Base-by-base conservation (phyloP, 2,113 vertebrate species). In the Thalassoma bifasciatum region DNA sequence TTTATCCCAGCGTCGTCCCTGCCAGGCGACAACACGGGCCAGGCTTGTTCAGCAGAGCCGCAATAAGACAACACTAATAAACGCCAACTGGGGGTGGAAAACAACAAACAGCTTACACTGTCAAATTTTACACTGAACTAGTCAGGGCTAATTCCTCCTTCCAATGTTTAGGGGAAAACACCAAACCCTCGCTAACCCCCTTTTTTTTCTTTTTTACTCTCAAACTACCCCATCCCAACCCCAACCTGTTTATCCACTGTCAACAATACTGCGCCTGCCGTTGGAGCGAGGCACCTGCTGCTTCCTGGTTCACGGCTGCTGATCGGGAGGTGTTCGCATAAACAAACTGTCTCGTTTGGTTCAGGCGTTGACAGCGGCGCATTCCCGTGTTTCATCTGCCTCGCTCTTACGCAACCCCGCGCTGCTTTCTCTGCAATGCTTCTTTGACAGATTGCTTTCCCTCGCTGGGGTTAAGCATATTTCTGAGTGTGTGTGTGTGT, bases 201-300 rank as follows among this genome's bases (percentile, higher is more conserved):
- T 3, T 30, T 61, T 68, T 49, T 58, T n/a, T 44, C 9, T 70
- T 49, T 51, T 59, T 65, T 77, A 69, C 62, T 65, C 82, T 72
- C 40, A 60, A 77, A 77, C 67, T 62, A 65, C 68, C 87, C 82
- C 70, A 62, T 71, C 80, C n/a, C n/a, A n/a, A n/a, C n/a, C 88
- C 79, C 82, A 92, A 94, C 94, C 93, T 91, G 94, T 94, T 93
- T 91, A 91, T 93, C 94, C 93, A 93, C 88, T 91, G 83, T 86
- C 83, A 78, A 81, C 85, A 86, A 78, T 62, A 58, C 65, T 52
- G 10, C 56, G 69, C 75, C 83, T 73, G 91, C 90, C 90, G 90
- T 92, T 92, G 88, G 91, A 85, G 89, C 82, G 77, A 79, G 70
- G 82, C 92, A 93, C 92, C 94, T 93, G 93, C 91, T 77, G 87